A percentile compares a stretch with the other conserved stretches of the same genome.
Evolutionary conservation across 2,888 invertebrate genomes (phyloP).

Genomic region (Cactoblastis cactorum): DNA sequence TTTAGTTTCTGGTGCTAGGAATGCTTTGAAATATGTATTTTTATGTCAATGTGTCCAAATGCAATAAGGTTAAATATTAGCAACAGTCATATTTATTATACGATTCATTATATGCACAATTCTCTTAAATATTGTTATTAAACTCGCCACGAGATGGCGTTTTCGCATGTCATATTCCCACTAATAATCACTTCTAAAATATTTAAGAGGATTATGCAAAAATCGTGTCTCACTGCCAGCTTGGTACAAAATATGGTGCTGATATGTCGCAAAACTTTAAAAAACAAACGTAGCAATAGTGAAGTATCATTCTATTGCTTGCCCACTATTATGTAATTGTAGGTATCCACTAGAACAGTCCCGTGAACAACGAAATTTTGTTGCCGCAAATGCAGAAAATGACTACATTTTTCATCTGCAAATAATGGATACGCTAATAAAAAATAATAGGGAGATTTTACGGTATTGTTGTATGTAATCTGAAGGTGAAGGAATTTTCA

Average conservation of each 20-base stretch:
- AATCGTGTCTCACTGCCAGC: constrained; percentile 18
- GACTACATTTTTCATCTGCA: no score
- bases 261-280: constrained; percentile 30
- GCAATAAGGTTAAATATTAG: background rate
- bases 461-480: no score
- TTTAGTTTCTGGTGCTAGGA: constrained; percentile 8
- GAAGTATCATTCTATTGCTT: background rate
- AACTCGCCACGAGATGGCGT: no score
- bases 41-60: background rate
- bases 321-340: background rate
- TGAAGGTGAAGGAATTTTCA: no score
- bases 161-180: no score
- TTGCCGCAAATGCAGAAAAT: no score
- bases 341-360: no score
- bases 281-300: constrained; percentile 4
- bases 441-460: no score
- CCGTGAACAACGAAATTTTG: no score
- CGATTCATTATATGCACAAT: background rate
- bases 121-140: background rate
- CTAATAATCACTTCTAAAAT: no score
- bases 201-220: background rate
- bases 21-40: background rate
- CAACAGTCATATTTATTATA: background rate
- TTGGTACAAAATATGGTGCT: constrained; percentile 63
- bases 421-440: no score